A percentile compares a stretch with the other conserved stretches of the same genome.
Evolutionary conservation across 1,140 invertebrate species (phyloP).

Genomic region (Planococcus citri): DNA sequence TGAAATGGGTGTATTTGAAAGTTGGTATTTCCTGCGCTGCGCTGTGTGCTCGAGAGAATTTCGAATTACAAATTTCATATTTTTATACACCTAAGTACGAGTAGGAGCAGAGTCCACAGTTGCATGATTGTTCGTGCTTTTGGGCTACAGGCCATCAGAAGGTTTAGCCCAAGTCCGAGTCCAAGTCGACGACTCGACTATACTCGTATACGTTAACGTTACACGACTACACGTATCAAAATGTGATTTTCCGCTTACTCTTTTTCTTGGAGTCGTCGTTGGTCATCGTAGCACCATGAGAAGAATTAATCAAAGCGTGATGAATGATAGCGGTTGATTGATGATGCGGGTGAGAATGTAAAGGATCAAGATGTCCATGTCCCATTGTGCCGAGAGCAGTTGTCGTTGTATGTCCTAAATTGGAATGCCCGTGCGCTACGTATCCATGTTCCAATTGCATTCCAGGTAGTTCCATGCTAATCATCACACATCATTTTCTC

Average conservation of each 20-base stretch:
- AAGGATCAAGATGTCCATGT: conserved; percentile 16
- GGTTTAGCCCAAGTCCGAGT: no score
- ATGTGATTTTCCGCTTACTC: not conserved
- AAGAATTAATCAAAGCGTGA: conserved; percentile 13
- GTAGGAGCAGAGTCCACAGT: no score
- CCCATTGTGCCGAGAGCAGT: conserved; percentile 5
- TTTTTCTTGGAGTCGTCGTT: conserved; percentile 9
- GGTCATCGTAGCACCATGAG: not conserved
- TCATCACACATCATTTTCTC: conserved; percentile 18
- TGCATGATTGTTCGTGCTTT: no score
- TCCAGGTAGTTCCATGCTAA: conserved; percentile 19
- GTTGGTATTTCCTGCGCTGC: not conserved
- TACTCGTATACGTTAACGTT: no score
- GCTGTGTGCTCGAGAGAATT: not conserved
- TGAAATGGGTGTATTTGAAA: conserved; percentile 7
- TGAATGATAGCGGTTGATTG: conserved; percentile 14
- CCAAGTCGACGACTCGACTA: no score
- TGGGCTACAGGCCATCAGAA: no score
- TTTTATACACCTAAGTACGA: no score
- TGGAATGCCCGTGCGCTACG: conserved; percentile 14
- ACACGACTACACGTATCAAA: not conserved
- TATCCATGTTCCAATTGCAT: conserved; percentile 14
- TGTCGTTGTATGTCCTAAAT: conserved; percentile 16
- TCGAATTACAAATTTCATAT: not conserved
- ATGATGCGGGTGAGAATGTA: conserved; percentile 15